Evolutionary conservation across 1,140 invertebrate species (phyloP), one percentile per base, ranked within the genome.

Genomic region (Euwallacea fornicatus): DNA sequence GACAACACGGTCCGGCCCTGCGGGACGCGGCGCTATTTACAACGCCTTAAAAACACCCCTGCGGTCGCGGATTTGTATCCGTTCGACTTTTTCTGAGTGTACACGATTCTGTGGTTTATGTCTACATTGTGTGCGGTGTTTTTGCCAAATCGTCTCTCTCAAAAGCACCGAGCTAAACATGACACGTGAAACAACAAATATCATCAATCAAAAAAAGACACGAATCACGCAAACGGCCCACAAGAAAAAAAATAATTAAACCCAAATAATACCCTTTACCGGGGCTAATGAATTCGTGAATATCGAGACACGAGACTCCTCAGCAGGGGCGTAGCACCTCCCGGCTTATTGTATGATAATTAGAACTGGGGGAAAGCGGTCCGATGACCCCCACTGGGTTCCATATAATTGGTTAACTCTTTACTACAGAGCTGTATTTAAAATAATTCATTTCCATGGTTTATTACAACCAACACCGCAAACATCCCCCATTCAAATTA

Each of bases 291-390:
- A 72, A 72, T 72, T 72, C 70, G 70, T 72, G 70, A 72, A 66
- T 66, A 66, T 66, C 70, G 63, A 62, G 69, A 75, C 71, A 69
- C 62, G 69, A 74, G 62, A 71, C 58, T 71, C 13, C 72, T 46
- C 72, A 62, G 70, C 71, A 62, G 74, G 75, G 68, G 68, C 63
- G 74, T 72, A 75, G 70, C 75, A 76, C 75, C 75, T 75, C 75
- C 69, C 62, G 74, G 68, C 63, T 73, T 54, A 76, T 76, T 76
- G 75, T 76, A 76, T 76, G 75, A 59, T 76, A 76, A 76, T 76
- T 75, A 75, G 75, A 75, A 75, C 73, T 75, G 59, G 75, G 64
- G 69, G 68, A 76, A 74, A 56, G 56, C 55, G 54, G 47, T 56
- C 61, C 61, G 53, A 42, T 21, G 47, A 21, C 66, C 73, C 73